phyloP scores from a whole-genome alignment of 2,797 vertebrate genomes.

The Tenualosa ilisha region DNA sequence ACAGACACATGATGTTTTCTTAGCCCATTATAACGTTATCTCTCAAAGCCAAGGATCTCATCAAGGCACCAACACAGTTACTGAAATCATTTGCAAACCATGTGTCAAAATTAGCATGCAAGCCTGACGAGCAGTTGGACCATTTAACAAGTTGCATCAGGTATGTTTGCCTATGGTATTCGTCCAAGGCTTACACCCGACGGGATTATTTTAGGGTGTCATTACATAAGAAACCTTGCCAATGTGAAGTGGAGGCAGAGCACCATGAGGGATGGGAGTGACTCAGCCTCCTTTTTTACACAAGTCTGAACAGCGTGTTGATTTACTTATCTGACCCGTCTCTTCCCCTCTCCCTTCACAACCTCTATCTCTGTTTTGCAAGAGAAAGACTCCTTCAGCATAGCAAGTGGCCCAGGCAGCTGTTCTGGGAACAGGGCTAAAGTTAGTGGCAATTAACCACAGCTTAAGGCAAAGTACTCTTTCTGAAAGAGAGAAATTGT shows the following conservation, averaged over 20 bases:
- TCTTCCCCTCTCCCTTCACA: neutral
- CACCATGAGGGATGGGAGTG: neutral
- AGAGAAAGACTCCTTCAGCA: neutral
- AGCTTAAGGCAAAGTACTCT: neutral
- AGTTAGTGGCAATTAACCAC: neutral
- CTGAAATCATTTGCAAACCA: neutral
- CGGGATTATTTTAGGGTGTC: neutral
- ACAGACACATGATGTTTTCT: slow-evolving; percentile 23
- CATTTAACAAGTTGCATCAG: neutral
- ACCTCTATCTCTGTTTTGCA: neutral
- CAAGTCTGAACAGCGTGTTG: neutral
- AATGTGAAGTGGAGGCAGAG: neutral
- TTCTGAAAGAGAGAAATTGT: too few species aligned
- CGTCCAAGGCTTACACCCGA: neutral
- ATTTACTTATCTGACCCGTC: neutral
- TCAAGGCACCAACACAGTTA: neutral
- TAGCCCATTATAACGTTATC: slow-evolving; percentile 19
- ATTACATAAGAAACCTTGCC: neutral
- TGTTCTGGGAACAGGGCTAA: neutral
- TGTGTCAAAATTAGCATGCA: neutral
- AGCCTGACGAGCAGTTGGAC: neutral
- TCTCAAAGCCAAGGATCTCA: neutral
- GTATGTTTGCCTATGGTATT: neutral
- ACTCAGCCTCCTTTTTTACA: neutral
- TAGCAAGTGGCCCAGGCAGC: neutral